phyloP scores from a whole-genome alignment of 2,888 invertebrate genomes.

The Lasius platythorax region DNA sequence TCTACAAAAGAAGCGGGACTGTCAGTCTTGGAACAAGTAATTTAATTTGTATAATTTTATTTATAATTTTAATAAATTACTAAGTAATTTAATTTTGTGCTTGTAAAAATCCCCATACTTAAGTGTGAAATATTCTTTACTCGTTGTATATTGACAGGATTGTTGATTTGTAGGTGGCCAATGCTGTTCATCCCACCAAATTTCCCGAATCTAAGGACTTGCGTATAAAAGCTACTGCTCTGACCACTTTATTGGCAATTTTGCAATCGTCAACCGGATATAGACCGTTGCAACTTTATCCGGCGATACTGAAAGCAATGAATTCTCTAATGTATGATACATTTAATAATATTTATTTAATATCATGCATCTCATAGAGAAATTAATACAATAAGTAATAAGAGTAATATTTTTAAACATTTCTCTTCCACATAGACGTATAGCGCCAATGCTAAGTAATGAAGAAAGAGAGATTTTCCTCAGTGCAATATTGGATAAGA shows the following conservation, averaged over 20 bases:
- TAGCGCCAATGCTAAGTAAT: constrained; percentile 78
- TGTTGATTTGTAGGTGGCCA: constrained; percentile 71
- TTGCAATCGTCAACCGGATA: constrained; percentile 80
- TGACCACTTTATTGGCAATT: constrained; percentile 78
- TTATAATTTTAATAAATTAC: constrained; percentile 17
- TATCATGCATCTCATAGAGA: neutral
- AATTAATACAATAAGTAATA: neutral
- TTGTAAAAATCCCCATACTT: neutral
- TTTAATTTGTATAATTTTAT: constrained; percentile 1
- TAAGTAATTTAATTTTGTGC: neutral
- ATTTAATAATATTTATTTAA: constrained; percentile 18
- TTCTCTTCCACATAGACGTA: constrained; percentile 68
- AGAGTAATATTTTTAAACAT: constrained; percentile 57
- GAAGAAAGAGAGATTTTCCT: constrained; percentile 81
- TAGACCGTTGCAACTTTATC: constrained; percentile 80
- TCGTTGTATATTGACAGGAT: neutral
- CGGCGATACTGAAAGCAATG: constrained; percentile 77
- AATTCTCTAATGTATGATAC: constrained; percentile 80
- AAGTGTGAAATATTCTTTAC: neutral
- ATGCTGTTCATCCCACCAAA: constrained; percentile 78
- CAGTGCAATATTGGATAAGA: constrained; percentile 81
- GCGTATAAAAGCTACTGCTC: constrained; percentile 73
- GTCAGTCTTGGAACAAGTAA: constrained; percentile 80
- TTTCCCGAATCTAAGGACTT: constrained; percentile 76
- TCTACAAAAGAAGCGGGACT: constrained; percentile 80